Base-by-base conservation (phyloP, 2,888 invertebrate genomes). In the Trachelus tabidus region DNA sequence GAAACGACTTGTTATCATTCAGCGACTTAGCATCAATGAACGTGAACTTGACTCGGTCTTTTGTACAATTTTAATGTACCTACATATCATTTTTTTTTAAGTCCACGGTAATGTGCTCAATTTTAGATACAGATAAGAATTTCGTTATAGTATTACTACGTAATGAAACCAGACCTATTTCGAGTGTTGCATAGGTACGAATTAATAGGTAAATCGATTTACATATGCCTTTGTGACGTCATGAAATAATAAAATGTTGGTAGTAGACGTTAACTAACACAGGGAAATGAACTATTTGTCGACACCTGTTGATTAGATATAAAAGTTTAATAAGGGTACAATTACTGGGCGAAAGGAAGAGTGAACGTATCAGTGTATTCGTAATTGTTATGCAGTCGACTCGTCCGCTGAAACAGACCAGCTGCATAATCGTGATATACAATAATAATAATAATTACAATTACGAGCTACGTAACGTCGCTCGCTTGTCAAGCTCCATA, bases 401-500 rank as follows among this genome's bases (percentile, higher is more conserved):
- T 56, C 23, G 40, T 56, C 1, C 40, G 40, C 40, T 56, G 23
- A 56, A 23, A 6, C 40, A 23, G 23, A 40, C n/a, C 40, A 79
- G 80, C 79, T 81, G 81, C 81, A 83, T 87, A 85, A 84, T 86
- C 81, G 76, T 77, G 77, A 81, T 78, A 82, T 82, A 35, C 12
- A 12, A 35, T 12, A 87, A 85, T 87, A 85, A 85, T 87, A 85
- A 88, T 88, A 85, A 88, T 89, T 84, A 84, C 81, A 85, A 86
- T 87, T 84, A 87, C 81, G 85, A 86, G 83, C 81, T 76, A 80
- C 83, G 84, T 85, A 85, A 86, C 85, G 82, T 85, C 79, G 80
- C 83, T 86, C 83, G 83, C 84, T 86, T 87, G 86, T 87, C 86
- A 86, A 83, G 88, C 84, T 86, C 81, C 87, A 85, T 87, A 89